A percentile compares a stretch with the other conserved stretches of the same genome.
Evolutionary conservation across 2,888 invertebrate genomes (phyloP).

Genomic region (Chironomus riparius): DNA sequence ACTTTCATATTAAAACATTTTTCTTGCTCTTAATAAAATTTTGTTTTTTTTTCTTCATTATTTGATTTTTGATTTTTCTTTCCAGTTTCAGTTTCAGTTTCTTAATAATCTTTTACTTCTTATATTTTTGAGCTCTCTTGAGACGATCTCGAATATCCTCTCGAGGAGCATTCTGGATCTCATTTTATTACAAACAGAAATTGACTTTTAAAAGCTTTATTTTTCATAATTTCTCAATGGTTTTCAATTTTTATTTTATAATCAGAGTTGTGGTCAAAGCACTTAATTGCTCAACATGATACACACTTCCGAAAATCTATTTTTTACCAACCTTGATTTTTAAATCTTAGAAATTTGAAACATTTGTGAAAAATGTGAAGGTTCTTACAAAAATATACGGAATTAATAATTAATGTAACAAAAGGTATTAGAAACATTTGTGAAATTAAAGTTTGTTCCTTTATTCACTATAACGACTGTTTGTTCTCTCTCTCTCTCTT

Average conservation of each 20-base stretch:
- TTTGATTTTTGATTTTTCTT: neutral
- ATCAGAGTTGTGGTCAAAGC: no score
- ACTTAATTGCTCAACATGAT: no score
- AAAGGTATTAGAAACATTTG: no score
- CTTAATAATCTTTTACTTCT: neutral
- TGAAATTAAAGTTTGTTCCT: neutral
- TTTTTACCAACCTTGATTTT: no score
- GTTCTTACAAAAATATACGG: neutral
- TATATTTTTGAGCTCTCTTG: neutral
- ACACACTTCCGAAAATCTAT: no score
- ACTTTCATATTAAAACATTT: slow-evolving; percentile 16
- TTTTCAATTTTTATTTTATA: no score
- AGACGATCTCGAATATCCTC: neutral
- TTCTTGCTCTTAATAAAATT: slow-evolving; percentile 11
- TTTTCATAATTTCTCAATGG: no score
- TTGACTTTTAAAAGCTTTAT: no score
- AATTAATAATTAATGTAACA: no score
- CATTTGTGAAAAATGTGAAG: neutral
- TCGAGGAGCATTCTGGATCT: neutral
- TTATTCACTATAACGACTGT: neutral
- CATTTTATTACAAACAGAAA: no score
- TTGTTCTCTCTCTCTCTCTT: no score
- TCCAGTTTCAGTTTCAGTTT: neutral
- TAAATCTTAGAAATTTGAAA: neutral
- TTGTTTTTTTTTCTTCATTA: slow-evolving; percentile 5